Evolutionary conservation across 2,888 invertebrate genomes (phyloP).

Genomic region (Cantharis lateralis): DNA sequence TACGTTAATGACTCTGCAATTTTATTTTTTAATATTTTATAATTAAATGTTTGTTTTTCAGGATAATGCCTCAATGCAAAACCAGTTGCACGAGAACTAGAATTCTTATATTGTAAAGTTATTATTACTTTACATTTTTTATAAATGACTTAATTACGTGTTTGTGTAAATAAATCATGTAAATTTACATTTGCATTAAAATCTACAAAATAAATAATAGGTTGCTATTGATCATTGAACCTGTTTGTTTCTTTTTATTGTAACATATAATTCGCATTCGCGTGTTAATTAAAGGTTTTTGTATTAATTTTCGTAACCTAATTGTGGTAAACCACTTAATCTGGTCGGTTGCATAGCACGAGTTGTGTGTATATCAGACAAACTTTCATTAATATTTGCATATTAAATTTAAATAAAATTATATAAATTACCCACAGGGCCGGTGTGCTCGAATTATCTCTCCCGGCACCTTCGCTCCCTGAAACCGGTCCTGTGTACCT

Average conservation of each 20-base stretch:
- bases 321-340: constrained; percentile 4
- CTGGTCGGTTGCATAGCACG: neutral
- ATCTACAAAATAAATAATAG: neutral
- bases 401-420: neutral
- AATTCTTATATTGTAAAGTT: neutral
- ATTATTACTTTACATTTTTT: neutral
- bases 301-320: constrained; percentile 2
- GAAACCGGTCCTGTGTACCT: neutral
- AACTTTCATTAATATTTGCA: constrained; percentile 3
- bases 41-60: neutral
- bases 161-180: neutral
- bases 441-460: neutral
- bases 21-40: neutral
- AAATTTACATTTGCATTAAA: neutral
- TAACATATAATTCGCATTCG: neutral
- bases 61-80: neutral
- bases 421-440: neutral
- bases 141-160: neutral
- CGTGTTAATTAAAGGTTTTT: neutral
- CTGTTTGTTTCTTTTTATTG: neutral
- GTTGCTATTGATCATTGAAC: neutral
- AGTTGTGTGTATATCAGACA: neutral
- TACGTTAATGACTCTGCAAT: neutral
- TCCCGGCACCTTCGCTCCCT: neutral
- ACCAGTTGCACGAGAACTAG: neutral